These are phyloP conservation scores for Gymnarchus niloticus DNA, from an alignment of 2,113 vertebrate species.

Conservation along the genomic window DNA sequence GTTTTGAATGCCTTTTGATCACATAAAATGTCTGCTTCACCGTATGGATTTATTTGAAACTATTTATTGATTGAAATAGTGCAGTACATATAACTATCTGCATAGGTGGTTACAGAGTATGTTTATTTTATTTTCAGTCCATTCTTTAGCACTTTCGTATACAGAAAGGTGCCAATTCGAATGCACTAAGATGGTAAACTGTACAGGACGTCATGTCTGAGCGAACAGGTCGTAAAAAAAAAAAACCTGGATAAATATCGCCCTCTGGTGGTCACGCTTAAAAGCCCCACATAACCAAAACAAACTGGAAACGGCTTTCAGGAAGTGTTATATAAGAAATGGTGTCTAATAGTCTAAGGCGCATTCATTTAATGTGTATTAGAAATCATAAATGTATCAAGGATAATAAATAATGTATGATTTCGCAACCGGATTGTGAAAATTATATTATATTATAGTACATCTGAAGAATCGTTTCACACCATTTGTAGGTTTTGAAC, in stretches of 20 bases:
- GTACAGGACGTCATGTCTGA: neutral
- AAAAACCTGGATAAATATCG: neutral
- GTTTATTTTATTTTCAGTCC: neutral
- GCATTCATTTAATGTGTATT: too few species aligned
- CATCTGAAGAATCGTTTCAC: neutral
- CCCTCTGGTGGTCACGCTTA: neutral
- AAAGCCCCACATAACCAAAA: neutral
- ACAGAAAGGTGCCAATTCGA: neutral
- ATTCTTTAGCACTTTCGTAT: neutral
- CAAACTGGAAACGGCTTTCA: neutral
- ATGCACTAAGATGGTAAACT: neutral
- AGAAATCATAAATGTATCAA: neutral
- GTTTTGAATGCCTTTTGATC: too few species aligned
- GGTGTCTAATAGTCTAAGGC: too few species aligned
- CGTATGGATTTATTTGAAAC: neutral
- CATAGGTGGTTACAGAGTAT: neutral
- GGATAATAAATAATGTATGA: neutral
- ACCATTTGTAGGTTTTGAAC: constrained; percentile 9
- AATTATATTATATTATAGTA: too few species aligned
- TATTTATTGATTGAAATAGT: neutral
- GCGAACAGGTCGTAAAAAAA: neutral
- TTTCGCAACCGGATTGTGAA: neutral
- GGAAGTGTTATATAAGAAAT: neutral
- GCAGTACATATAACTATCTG: neutral
- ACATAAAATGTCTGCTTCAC: neutral